Conservation (phyloP, 2,797 vertebrate species). For the Bothrops alternatus region DNA sequence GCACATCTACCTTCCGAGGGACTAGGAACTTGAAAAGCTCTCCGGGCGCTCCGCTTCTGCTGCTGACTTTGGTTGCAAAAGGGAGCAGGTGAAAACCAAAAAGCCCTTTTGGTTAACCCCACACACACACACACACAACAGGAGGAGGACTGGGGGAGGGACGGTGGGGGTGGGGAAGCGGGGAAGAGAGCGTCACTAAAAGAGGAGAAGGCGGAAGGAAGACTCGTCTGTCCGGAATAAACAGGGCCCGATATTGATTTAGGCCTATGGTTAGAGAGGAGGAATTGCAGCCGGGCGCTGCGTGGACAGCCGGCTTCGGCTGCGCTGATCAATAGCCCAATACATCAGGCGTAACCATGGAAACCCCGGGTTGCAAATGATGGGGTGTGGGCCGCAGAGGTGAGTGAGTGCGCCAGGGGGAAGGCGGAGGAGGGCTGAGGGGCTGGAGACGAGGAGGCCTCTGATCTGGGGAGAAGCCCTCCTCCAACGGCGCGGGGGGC, state of each 20-base stretch:
- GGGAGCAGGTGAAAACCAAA: background rate
- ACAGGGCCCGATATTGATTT: conserved; percentile 55
- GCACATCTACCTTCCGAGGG: too few species aligned
- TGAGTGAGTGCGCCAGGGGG: background rate
- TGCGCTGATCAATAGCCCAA: conserved; percentile 58
- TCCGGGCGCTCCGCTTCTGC: fast-evolving
- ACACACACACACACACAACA: too few species aligned
- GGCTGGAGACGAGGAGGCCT: background rate
- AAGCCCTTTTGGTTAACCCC: too few species aligned
- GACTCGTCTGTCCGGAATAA: conserved; percentile 29
- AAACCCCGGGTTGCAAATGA: conserved; percentile 29
- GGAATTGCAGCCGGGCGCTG: conserved; percentile 20
- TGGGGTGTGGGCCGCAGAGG: background rate
- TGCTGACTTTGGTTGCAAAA: too few species aligned
- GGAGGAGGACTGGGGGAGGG: background rate
- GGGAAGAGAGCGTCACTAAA: background rate
- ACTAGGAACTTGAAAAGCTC: background rate
- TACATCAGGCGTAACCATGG: conserved; percentile 57
- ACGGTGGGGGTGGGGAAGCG: fast-evolving
- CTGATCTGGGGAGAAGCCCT: background rate
- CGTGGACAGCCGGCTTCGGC: conserved; percentile 12
- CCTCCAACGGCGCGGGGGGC: background rate
- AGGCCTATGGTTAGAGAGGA: conserved; percentile 49
- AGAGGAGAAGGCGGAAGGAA: background rate
- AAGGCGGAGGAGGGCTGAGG: background rate